phyloP scores from a whole-genome alignment of 2,113 vertebrate species.

The Oncorhynchus gorbuscha region DNA sequence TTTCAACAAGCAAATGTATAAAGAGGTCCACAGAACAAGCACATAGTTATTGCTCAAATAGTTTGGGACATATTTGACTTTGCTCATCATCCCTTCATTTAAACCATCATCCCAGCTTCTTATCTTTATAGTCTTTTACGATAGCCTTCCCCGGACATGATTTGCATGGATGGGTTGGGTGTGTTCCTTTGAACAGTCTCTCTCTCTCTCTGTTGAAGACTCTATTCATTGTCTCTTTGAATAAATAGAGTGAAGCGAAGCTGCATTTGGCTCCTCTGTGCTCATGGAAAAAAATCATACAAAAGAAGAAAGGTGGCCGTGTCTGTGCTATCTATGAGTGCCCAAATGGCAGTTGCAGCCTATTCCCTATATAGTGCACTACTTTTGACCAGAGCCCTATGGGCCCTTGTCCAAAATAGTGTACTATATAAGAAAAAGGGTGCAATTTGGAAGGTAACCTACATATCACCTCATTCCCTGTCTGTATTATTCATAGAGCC shows the following conservation, averaged over 20 bases:
- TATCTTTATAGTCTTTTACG: constrained; percentile 41
- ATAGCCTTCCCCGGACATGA: constrained; percentile 22
- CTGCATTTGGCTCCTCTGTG: background rate
- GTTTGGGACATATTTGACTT: too few relatives aligned
- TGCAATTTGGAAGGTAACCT: too few relatives aligned
- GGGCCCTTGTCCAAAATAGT: too few relatives aligned
- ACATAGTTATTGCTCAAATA: too few relatives aligned
- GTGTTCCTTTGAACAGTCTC: constrained; percentile 41
- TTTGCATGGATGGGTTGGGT: constrained; percentile 48
- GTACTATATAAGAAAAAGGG: too few relatives aligned
- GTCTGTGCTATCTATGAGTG: too few relatives aligned
- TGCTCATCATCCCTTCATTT: constrained; percentile 30
- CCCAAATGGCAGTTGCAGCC: too few relatives aligned
- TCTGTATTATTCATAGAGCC: constrained; percentile 54
- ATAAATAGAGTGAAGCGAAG: constrained; percentile 20
- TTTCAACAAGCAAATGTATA: too few relatives aligned
- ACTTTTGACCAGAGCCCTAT: too few relatives aligned
- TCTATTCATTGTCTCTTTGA: constrained; percentile 48
- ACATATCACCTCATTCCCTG: constrained; percentile 44
- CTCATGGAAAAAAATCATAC: constrained; percentile 50
- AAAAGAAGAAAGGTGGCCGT: constrained; percentile 31
- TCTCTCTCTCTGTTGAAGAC: constrained; percentile 17
- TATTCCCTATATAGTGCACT: too few relatives aligned
- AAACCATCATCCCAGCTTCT: constrained; percentile 32
- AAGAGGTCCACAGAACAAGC: too few relatives aligned